These are phyloP conservation scores for Cosmia trapezina DNA, from an alignment of 2,888 invertebrate genomes.

Conservation along the genomic window DNA sequence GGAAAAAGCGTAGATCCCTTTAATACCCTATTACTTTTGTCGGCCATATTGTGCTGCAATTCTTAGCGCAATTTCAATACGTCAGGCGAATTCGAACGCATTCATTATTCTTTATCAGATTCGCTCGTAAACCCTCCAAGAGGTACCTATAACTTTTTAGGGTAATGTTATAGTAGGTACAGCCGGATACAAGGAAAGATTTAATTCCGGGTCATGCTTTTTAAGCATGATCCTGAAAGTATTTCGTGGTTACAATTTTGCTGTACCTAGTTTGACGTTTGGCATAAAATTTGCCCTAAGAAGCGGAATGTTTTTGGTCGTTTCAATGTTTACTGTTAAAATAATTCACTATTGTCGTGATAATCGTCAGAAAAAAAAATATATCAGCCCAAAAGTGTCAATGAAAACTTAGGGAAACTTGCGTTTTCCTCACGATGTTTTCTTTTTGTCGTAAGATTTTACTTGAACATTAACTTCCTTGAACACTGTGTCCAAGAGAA, in stretches of 20 bases:
- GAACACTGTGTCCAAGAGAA: not conserved
- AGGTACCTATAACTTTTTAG: constrained; percentile 26
- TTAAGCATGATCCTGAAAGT: not conserved
- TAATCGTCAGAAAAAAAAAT: not conserved
- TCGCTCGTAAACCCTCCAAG: constrained; percentile 32
- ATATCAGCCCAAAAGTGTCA: not conserved
- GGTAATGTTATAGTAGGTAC: constrained; percentile 25
- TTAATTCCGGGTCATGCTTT: not conserved
- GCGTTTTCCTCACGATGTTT: not conserved
- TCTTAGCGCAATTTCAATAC: constrained; percentile 37
- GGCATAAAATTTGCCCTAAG: not conserved
- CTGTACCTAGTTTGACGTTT: not conserved
- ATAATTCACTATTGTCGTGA: not conserved
- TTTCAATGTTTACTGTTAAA: not conserved
- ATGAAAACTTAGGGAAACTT: not conserved
- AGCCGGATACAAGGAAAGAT: not conserved
- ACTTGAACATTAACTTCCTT: not conserved
- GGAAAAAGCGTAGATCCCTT: constrained; percentile 15
- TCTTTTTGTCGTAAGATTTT: not conserved
- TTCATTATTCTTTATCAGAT: constrained; percentile 42
- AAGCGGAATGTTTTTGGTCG: not conserved
- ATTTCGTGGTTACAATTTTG: not conserved
- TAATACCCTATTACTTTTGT: constrained; percentile 26
- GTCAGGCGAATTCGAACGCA: constrained; percentile 40
- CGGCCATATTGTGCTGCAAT: constrained; percentile 30